These are phyloP conservation scores for Cerceris rybyensis DNA, from an alignment of 2,888 invertebrate species.

Conservation along the genomic window DNA sequence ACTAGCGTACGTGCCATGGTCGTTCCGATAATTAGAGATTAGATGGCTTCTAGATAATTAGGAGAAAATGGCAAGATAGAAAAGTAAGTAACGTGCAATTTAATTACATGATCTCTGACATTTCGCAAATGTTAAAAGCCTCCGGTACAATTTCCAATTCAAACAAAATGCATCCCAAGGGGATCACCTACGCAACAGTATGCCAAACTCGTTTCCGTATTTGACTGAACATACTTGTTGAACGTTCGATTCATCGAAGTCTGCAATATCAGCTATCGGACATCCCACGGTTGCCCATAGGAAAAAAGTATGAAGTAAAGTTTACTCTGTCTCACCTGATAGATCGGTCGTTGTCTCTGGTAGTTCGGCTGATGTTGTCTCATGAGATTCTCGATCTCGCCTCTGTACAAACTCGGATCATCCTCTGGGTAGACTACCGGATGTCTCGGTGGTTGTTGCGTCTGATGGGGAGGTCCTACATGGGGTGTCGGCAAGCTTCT, in stretches of 20 bases:
- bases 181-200: constrained; percentile 45
- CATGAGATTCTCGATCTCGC: constrained; percentile 91
- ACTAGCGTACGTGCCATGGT: no score
- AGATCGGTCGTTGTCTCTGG: constrained; percentile 76
- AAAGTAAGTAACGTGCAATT: no score
- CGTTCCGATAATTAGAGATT: no score
- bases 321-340: constrained; percentile 67
- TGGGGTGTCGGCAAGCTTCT: constrained; percentile 78
- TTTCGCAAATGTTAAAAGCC: no score
- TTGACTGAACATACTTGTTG: constrained; percentile 37
- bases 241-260: constrained; percentile 36
- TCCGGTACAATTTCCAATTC: no score
- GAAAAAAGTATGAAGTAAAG: background rate
- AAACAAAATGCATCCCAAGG: constrained; percentile 2
- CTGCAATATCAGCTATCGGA: background rate
- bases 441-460: constrained; percentile 76
- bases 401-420: constrained; percentile 86
- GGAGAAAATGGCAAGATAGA: no score
- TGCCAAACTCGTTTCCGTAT: constrained; percentile 32
- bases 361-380: constrained; percentile 88
- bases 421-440: constrained; percentile 84
- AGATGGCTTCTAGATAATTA: no score
- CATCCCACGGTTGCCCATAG: background rate
- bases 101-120: no score
- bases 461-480: constrained; percentile 74